Conservation (phyloP, 2,888 invertebrate species). For the Parnassius mnemosyne region DNA sequence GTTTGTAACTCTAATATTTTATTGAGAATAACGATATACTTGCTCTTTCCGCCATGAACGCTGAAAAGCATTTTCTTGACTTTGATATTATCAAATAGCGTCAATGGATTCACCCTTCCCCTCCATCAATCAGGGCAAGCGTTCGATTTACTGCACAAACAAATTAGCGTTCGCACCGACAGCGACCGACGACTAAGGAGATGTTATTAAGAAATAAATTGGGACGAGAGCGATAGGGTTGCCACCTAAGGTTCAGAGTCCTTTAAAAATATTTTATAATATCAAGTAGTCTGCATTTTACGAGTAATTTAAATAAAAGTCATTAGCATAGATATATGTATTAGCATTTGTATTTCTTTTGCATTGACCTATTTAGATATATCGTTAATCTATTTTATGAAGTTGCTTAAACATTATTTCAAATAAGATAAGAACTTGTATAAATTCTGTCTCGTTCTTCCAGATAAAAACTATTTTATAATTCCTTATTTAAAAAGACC, state of each 20-base stretch:
- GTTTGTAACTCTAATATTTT: no score
- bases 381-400: no score
- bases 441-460: not conserved
- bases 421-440: not conserved
- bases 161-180: constrained; percentile 55
- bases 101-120: constrained; percentile 18
- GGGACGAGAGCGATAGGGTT: constrained; percentile 54
- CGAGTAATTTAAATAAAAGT: no score
- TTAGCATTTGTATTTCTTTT: no score
- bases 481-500: not conserved
- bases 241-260: constrained; percentile 28
- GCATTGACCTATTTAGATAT: no score
- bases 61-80: not conserved
- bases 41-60: no score
- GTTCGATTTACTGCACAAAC: constrained; percentile 63
- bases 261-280: no score
- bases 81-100: not conserved
- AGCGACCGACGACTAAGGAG: constrained; percentile 33
- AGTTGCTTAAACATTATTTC: no score
- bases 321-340: no score
- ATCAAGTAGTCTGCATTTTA: no score
- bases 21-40: no score
- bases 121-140: constrained; percentile 37
- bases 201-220: constrained; percentile 77
- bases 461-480: not conserved